Base-by-base conservation (phyloP, 1,140 invertebrate species). In the Diuraphis noxia region DNA sequence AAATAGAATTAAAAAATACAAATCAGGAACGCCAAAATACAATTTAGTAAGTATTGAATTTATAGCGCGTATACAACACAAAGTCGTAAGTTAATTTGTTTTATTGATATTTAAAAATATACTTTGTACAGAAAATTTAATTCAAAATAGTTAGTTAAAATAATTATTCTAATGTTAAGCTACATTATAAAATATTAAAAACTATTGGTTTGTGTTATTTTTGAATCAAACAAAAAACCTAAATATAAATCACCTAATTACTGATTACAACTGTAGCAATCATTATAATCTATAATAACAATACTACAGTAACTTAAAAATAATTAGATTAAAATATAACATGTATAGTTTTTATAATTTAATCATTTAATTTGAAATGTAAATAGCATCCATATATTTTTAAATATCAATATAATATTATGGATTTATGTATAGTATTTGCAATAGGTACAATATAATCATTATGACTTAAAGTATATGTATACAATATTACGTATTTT, bases 21-120 rank as follows among this genome's bases (percentile, higher is more conserved):
- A 86, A 86, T 40, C n/a, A 88, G 52, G 86, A 88, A 88, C 36
- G 52, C 86, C 52, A 88, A 13, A 88, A 88, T 40, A 88, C 38
- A 63, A 87, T 63, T 63, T 63, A 17, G 49, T 87, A 87, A 38
- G 49, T 88, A 38, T 63, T 88, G 52, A 88, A 56, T 88, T 40
- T 40, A 40, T 63, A 63, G 19, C 52, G 34, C 63, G 38, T 63
- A 21, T 63, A 88, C 25, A 88, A 85, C 36, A 63, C 25, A 63
- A 25, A 19, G 36, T n/a, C 7, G 1, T 63, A 40, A 40, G 13
- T 88, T 40, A 56, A 56, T 63, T 30, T 63, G 25, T 88, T 88
- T 88, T 63, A 88, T 56, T 88, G 63, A 40, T 38, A 87, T 87
- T 56, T 56, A 30, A 87, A 49, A 87, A 40, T 38, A 87, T 87